Evolutionary conservation across 2,888 invertebrate genomes (phyloP).

Genomic region (Oligia strigilis): DNA sequence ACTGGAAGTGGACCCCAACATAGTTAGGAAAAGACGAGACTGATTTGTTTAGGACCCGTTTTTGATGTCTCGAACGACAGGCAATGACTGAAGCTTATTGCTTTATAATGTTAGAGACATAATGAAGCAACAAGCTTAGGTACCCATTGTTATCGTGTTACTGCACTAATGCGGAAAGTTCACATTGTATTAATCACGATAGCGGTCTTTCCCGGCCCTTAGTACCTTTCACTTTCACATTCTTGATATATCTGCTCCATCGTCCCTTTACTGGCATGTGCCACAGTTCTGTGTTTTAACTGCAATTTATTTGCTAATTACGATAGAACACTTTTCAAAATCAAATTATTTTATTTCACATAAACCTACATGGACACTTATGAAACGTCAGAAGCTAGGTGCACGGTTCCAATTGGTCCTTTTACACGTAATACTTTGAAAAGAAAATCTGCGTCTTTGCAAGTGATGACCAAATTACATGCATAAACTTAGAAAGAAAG

Average conservation of each 20-base stretch:
- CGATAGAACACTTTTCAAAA: too few species aligned
- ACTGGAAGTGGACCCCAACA: not conserved
- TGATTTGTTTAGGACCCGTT: not conserved
- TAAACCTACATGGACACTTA: too few species aligned
- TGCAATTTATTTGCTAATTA: not conserved
- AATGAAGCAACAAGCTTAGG: not conserved
- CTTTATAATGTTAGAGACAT: not conserved
- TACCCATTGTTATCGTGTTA: not conserved
- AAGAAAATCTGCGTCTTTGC: not conserved
- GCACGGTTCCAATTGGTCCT: too few species aligned
- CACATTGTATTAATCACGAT: constrained; percentile 36
- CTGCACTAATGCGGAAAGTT: constrained; percentile 30
- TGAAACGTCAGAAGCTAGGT: too few species aligned
- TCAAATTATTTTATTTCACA: too few species aligned
- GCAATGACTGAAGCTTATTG: not conserved
- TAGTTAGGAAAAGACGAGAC: not conserved
- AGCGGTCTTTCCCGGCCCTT: constrained; percentile 38
- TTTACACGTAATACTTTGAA: not conserved
- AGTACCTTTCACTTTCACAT: constrained; percentile 57
- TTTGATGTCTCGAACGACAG: constrained; percentile 3
- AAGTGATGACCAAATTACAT: not conserved
- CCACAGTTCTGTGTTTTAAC: not conserved
- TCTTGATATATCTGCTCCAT: constrained; percentile 27
- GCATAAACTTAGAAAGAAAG: too few species aligned
- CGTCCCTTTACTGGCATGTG: constrained; percentile 1